Evolutionary conservation across 2,797 vertebrate species (phyloP).

Genomic region (Myotis myotis): DNA sequence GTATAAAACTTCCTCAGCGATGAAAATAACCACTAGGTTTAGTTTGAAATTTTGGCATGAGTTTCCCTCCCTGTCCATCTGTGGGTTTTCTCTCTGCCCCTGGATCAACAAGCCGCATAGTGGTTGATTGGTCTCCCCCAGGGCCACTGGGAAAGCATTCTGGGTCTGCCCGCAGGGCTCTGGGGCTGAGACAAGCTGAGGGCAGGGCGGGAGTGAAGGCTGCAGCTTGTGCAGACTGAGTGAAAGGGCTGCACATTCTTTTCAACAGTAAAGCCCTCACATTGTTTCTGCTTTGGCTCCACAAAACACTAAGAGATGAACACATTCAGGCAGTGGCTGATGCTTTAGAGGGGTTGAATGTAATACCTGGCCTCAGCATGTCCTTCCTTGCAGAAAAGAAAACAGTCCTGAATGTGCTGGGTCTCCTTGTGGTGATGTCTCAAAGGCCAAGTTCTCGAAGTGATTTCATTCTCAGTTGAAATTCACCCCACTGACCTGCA

Average conservation of each 20-base stretch:
- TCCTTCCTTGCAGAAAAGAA: not conserved
- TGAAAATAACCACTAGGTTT: slow-evolving; percentile 53
- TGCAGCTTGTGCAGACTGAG: not conserved
- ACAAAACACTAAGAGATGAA: not conserved
- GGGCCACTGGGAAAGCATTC: slow-evolving; percentile 48
- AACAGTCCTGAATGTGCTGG: not conserved
- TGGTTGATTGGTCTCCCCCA: not conserved
- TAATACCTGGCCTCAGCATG: not conserved
- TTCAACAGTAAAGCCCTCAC: not conserved
- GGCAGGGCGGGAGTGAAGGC: not conserved
- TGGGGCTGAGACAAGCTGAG: not conserved
- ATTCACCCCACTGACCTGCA: not conserved
- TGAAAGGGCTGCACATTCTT: slow-evolving; percentile 1
- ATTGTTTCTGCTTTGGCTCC: not conserved
- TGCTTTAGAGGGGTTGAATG: not conserved
- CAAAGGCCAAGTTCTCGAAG: not conserved
- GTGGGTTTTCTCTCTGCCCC: slow-evolving; percentile 35
- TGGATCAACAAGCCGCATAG: slow-evolving; percentile 39
- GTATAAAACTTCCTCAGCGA: slow-evolving; percentile 43
- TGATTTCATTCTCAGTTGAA: not conserved
- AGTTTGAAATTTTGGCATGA: slow-evolving; percentile 48
- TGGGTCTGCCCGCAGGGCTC: slow-evolving; percentile 8
- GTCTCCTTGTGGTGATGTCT: not conserved
- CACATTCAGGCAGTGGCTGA: not conserved
- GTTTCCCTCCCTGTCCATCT: not conserved